phyloP scores from a whole-genome alignment of 2,888 invertebrate species.

The Leptopilina drosophilae region DNA sequence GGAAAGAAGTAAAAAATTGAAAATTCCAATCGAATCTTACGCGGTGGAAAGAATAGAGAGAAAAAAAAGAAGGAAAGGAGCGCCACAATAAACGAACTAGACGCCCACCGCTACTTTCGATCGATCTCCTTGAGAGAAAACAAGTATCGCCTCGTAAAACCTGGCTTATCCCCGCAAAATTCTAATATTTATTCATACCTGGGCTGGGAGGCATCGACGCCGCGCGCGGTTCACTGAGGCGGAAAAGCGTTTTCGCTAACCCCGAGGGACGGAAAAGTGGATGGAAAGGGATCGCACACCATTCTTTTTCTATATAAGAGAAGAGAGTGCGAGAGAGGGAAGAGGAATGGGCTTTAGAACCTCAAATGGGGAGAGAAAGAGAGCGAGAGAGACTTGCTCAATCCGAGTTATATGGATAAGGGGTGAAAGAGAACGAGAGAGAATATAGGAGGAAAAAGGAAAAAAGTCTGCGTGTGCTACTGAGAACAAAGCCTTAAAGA shows the following conservation, averaged over 20 bases:
- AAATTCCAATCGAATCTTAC: conserved; percentile 29
- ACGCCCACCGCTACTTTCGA: conserved; percentile 54
- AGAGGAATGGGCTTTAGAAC: conserved; percentile 57
- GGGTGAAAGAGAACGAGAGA: conserved; percentile 34
- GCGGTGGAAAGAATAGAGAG: neutral
- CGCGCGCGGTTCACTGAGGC: conserved; percentile 64
- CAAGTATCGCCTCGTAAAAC: conserved; percentile 74
- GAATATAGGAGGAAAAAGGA: conserved; percentile 45
- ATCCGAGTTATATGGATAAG: conserved; percentile 55
- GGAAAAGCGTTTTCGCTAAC: conserved; percentile 73
- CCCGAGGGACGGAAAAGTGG: conserved; percentile 68
- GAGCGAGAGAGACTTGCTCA: conserved; percentile 47
- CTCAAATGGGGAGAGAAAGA: conserved; percentile 42
- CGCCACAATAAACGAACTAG: conserved; percentile 47
- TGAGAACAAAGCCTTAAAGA: conserved; percentile 52
- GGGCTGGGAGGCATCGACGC: conserved; percentile 51
- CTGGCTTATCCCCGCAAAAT: conserved; percentile 73
- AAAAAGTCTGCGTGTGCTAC: conserved; percentile 52
- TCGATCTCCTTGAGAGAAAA: conserved; percentile 67
- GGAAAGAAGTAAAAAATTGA: conserved; percentile 12
- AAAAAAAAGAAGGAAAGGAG: neutral
- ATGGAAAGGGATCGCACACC: conserved; percentile 53
- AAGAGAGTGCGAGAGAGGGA: conserved; percentile 16
- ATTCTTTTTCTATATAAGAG: conserved; percentile 69
- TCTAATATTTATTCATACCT: conserved; percentile 75